phyloP scores from a whole-genome alignment of 2,113 vertebrate genomes.

The Gymnarchus niloticus region DNA sequence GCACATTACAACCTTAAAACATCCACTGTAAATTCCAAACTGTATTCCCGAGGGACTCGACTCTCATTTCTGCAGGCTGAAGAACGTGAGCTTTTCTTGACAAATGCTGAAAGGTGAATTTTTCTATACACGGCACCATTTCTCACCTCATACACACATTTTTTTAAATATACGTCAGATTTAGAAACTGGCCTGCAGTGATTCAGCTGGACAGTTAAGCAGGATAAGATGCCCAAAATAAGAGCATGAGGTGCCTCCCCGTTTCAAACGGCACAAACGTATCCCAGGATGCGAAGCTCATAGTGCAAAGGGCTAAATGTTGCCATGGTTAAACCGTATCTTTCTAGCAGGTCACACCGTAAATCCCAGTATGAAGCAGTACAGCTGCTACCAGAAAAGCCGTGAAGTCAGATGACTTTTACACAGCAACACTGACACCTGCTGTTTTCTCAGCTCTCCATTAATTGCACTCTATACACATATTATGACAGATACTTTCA shows the following conservation, averaged over 20 bases:
- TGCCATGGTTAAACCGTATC: not conserved
- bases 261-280: not conserved
- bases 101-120: too few relatives aligned
- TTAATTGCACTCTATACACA: not conserved
- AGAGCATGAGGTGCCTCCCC: not conserved
- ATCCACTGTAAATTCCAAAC: not conserved
- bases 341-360: not conserved
- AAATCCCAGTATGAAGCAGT: not conserved
- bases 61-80: not conserved
- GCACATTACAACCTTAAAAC: not conserved
- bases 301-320: not conserved
- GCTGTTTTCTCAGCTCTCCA: not conserved
- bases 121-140: too few relatives aligned
- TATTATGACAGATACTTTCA: not conserved
- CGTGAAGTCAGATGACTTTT: not conserved
- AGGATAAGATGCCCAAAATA: not conserved
- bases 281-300: not conserved
- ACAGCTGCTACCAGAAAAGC: not conserved
- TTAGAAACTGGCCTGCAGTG: too few relatives aligned
- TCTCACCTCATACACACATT: not conserved
- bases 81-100: too few relatives aligned
- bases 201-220: not conserved
- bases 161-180: not conserved
- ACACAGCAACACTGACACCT: not conserved
- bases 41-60: not conserved